phyloP scores from a whole-genome alignment of 2,888 invertebrate species.

The Erebia ligea region DNA sequence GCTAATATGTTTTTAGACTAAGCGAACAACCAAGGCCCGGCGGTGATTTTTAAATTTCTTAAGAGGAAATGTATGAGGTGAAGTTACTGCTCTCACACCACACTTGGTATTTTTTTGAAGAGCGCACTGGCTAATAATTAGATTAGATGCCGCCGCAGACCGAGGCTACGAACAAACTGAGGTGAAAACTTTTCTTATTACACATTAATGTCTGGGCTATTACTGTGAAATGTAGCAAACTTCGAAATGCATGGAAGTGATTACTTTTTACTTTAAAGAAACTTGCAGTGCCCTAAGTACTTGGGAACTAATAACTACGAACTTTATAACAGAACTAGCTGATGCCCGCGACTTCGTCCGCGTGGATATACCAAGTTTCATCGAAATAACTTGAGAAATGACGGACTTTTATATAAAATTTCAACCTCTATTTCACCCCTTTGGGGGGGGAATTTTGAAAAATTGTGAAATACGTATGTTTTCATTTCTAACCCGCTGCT shows the following conservation, averaged over 20 bases:
- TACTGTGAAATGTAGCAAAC: slow-evolving; percentile 43
- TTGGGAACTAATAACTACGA: background rate
- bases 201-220: slow-evolving; percentile 47
- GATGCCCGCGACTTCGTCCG: too few relatives aligned
- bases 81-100: slow-evolving; percentile 59
- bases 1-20: slow-evolving; percentile 26
- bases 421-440: too few relatives aligned
- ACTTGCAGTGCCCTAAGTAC: slow-evolving; percentile 1
- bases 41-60: slow-evolving; percentile 42
- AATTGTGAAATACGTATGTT: too few relatives aligned
- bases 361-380: too few relatives aligned
- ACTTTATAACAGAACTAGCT: slow-evolving; percentile 22
- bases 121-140: slow-evolving; percentile 71
- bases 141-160: slow-evolving; percentile 64
- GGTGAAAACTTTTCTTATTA: slow-evolving; percentile 43
- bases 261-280: slow-evolving; percentile 33
- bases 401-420: too few relatives aligned
- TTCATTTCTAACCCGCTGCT: too few relatives aligned
- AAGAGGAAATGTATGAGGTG: slow-evolving; percentile 59
- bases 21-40: slow-evolving; percentile 9
- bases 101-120: slow-evolving; percentile 67
- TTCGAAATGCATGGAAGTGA: slow-evolving; percentile 39
- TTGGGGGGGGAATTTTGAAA: too few relatives aligned
- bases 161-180: slow-evolving; percentile 45
- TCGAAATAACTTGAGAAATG: too few relatives aligned